Percentiles rank a stretch among this genome's conserved stretches.
Evolutionary conservation across 2,888 invertebrate species (phyloP).

Genomic region (Xylocampa areola): DNA sequence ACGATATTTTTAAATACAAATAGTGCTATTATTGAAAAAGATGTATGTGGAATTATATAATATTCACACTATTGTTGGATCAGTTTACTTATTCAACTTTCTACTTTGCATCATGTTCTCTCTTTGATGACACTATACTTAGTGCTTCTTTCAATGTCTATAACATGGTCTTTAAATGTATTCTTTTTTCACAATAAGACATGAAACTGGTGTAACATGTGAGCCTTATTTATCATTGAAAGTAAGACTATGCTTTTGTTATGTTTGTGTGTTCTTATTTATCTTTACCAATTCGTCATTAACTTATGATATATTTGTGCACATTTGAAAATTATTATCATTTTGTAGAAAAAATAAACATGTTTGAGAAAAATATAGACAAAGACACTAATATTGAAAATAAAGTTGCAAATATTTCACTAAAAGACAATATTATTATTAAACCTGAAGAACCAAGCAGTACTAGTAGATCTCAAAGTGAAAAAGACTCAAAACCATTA

Average conservation of each 20-base stretch:
- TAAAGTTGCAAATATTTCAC: slow-evolving; percentile 77
- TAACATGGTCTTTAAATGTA: slow-evolving; percentile 34
- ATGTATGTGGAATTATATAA: slow-evolving; percentile 10
- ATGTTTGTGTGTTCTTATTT: slow-evolving; percentile 24
- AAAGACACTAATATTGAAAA: slow-evolving; percentile 75
- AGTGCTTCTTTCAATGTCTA: slow-evolving; percentile 41
- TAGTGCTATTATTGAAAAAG: slow-evolving; percentile 8
- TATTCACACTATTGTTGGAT: slow-evolving; percentile 5
- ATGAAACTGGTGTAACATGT: slow-evolving; percentile 12
- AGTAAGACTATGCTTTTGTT: slow-evolving; percentile 45
- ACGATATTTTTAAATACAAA: slow-evolving; percentile 7
- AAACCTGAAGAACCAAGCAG: slow-evolving; percentile 71
- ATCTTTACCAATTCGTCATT: not conserved
- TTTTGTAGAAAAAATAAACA: slow-evolving; percentile 84
- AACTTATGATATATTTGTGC: slow-evolving; percentile 8
- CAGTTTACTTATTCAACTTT: slow-evolving; percentile 10
- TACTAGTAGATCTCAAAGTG: slow-evolving; percentile 63
- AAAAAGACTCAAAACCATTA: slow-evolving; percentile 62
- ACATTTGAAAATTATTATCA: slow-evolving; percentile 46
- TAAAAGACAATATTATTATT: slow-evolving; percentile 76
- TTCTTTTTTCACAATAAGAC: slow-evolving; percentile 42
- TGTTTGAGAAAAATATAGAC: slow-evolving; percentile 84
- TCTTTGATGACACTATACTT: slow-evolving; percentile 32
- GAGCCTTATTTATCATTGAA: slow-evolving; percentile 18
- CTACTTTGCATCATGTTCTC: slow-evolving; percentile 56